Evolutionary conservation across 1,140 invertebrate species (phyloP), one percentile per base, ranked within the genome.

Genomic region (Penaeus vannamei): DNA sequence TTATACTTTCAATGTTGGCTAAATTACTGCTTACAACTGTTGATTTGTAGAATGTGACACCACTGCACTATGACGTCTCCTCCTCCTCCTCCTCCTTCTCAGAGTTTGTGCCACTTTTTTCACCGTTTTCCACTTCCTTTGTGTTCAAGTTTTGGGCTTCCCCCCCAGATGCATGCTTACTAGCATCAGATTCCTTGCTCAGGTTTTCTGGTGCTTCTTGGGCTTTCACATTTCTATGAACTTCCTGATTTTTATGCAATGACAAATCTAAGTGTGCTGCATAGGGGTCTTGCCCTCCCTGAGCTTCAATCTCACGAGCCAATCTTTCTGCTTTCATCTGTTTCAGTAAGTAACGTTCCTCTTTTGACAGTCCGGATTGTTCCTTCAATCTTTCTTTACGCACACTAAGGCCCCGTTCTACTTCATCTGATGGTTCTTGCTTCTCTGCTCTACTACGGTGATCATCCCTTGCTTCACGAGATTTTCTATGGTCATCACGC

Each of bases 281-380:
- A 29, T 86, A 76, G 36, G 53, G 85, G 77, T 79, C 77, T 29
- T 86, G 85, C 53, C 66, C 82, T 32, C 85, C 85, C 66, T 60
- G 85, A 72, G 80, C 81, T 76, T 86, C 85, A 66, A 86, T 76
- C 32, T 86, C 91, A 29, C 91, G 79, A 12, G 91, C 91, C 46
- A 91, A 84, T 42, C 91, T 53, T 80, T 91, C 91, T 20, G 90
- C 89, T 72, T 91, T 91, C 88, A 90, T 88, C 72, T 91, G 90
- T 77, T 91, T 91, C 32, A 91, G 76, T 23, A 91, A 84, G 79
- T 91, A 86, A 32, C 91, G 85, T 60, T 91, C 90, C 26, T 91
- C 91, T 60, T 91, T 91, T 23, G 91, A 90, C 19, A 91, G 88
- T 46, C 91, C 91, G 5, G 87, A 53, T 79, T 91, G 87, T 86